A percentile compares a stretch with the other conserved stretches of the same genome.
These are phyloP conservation scores for Xestia rhomboidea DNA, from an alignment of 2,888 invertebrate genomes.

Conservation along the genomic window DNA sequence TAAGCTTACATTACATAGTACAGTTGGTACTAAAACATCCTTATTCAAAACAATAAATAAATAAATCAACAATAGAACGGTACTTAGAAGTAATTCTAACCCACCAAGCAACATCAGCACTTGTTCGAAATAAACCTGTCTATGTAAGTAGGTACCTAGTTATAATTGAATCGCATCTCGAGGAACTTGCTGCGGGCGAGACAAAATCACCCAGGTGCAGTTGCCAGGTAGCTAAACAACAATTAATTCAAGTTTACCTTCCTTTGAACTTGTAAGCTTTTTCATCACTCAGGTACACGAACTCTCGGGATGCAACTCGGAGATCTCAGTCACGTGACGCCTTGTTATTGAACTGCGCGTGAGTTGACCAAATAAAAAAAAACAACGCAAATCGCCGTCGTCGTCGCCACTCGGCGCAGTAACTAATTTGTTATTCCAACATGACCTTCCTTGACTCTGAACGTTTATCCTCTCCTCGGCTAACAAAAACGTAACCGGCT, in stretches of 20 bases:
- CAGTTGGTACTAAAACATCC: neutral
- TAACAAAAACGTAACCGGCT: conserved; percentile 67
- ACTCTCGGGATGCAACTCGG: conserved; percentile 38
- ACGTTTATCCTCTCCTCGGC: conserved; percentile 73
- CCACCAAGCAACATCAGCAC: conserved; percentile 31
- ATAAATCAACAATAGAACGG: conserved; percentile 19
- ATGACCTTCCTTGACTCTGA: conserved; percentile 85
- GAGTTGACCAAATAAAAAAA: conserved; percentile 70
- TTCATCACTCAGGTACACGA: conserved; percentile 43
- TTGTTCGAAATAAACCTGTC: conserved; percentile 50
- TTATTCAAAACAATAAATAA: neutral
- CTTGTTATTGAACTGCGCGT: conserved; percentile 71
- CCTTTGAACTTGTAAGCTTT: conserved; percentile 52
- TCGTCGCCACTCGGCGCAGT: conserved; percentile 63
- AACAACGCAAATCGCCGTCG: conserved; percentile 68
- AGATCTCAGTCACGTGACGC: conserved; percentile 65
- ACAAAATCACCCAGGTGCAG: conserved; percentile 77
- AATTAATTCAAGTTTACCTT: conserved; percentile 54
- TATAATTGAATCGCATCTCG: conserved; percentile 66
- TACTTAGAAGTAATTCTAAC: conserved; percentile 29
- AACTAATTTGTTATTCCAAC: conserved; percentile 81
- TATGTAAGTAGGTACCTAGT: neutral
- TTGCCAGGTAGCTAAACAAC: conserved; percentile 77
- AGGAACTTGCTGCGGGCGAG: conserved; percentile 68
- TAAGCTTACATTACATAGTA: neutral